These are phyloP conservation scores for Ophion slaviceki DNA, from an alignment of 2,888 invertebrate species.

Conservation along the genomic window DNA sequence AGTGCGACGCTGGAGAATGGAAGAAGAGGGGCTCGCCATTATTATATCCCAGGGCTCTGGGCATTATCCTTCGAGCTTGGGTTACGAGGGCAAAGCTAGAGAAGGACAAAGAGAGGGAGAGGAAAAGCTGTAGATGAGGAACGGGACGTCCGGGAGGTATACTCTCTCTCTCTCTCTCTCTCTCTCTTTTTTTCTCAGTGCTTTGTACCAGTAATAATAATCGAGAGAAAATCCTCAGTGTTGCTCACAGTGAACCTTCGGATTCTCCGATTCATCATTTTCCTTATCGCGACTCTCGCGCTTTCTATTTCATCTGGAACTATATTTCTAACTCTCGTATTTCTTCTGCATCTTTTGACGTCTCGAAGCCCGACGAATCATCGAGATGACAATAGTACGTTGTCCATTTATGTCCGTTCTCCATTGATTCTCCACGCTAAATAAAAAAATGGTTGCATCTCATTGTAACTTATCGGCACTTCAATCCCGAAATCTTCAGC, in stretches of 20 bases:
- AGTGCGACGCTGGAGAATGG: conserved; percentile 54
- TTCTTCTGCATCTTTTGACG: conserved; percentile 28
- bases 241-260: conserved; percentile 59
- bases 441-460: neutral
- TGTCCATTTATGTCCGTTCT: neutral
- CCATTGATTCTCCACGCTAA: neutral
- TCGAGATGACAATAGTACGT: neutral
- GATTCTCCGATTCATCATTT: conserved; percentile 67
- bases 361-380: conserved; percentile 6
- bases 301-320: conserved; percentile 64
- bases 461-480: neutral
- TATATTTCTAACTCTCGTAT: conserved; percentile 63
- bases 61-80: conserved; percentile 59
- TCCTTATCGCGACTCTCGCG: conserved; percentile 52
- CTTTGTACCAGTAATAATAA: conserved; percentile 76
- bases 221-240: conserved; percentile 71
- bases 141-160: conserved; percentile 45
- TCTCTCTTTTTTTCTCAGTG: conserved; percentile 45
- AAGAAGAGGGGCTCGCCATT: conserved; percentile 52
- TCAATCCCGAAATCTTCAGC: no score
- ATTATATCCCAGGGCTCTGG: conserved; percentile 60
- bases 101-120: conserved; percentile 31
- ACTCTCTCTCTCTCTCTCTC: neutral
- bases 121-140: conserved; percentile 33
- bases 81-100: conserved; percentile 49